Evolutionary conservation across 2,113 vertebrate species (phyloP), one percentile per base, ranked within the genome.

Genomic region (Odocoileus hemionus): DNA sequence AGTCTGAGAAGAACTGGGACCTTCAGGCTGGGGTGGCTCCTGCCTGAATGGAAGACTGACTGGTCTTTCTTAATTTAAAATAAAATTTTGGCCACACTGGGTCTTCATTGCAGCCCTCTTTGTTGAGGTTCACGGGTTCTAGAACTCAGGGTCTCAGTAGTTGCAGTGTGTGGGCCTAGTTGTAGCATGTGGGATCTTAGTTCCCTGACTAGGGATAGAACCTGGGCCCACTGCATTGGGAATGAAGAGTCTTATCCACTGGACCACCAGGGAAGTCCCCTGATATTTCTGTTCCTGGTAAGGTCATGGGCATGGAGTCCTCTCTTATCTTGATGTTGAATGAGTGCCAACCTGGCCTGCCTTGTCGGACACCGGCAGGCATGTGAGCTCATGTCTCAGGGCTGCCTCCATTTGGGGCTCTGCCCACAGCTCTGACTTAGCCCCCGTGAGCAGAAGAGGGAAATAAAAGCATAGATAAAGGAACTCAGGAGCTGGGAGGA

Each of bases 361-460:
- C 45, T 79, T 14, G 10, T 61, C 50, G 23, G 30, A 33, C n/a
- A 39, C 45, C 9, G 14, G 55, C 55, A 0, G 0, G 26, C 33
- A 7, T 1, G 1, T 9, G n/a, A 25, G 5, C 23, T 13, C 23
- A 11, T 12, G 28, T 55, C n/a, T 67, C 74, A 11, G 82, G 61
- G 39, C 36, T 45, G 28, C 19, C 88, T 57, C 52, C 2, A 7
- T 1, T 33, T 26, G 25, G 67, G 67, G 11, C 43, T 43, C 60
- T 14, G 17, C 13, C 0, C 0, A 2, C 43, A 86, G 43, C 55
- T 60, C 33, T 3, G 8, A 33, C 43, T 43, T 39, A 61, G 26
- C 6, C 54, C 23, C 52, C 3, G 1, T 16, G 16, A 80, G 10
- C 10, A 80, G 17, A n/a, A 3, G 30, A 52, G 47, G 78, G 47